Conservation (phyloP, 2,113 vertebrate genomes). For the Xiphorhynchus elegans region DNA sequence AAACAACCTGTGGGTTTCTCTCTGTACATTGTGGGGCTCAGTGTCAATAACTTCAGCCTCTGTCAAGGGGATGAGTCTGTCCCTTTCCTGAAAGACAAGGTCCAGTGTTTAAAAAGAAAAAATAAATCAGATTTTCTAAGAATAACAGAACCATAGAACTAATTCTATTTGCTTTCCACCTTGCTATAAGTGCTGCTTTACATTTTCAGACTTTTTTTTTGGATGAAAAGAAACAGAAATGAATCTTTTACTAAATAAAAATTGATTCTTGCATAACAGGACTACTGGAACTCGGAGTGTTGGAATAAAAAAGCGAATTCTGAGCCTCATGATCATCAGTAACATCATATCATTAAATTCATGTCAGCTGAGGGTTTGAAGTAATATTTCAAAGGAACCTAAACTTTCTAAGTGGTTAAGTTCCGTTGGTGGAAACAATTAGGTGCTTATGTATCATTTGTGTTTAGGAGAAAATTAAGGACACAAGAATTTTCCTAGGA, state of each 20-base stretch:
- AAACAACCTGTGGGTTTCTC: background rate
- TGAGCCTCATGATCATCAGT: background rate
- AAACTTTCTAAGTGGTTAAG: background rate
- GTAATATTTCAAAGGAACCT: background rate
- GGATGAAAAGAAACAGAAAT: background rate
- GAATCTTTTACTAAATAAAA: slow-evolving; percentile 20
- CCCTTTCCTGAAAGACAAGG: background rate
- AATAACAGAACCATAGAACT: background rate
- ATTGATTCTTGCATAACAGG: background rate
- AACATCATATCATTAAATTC: background rate
- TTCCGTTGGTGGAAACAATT: background rate
- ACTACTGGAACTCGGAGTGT: background rate
- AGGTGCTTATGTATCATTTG: background rate
- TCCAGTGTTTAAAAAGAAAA: background rate
- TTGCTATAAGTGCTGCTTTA: background rate
- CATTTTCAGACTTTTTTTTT: background rate
- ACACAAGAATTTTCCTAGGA: background rate
- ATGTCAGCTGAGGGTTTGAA: background rate
- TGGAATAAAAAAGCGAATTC: background rate
- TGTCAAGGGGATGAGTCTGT: background rate
- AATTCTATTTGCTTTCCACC: background rate
- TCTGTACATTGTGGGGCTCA: background rate
- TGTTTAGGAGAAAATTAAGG: background rate
- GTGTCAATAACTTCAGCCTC: background rate
- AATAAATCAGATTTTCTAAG: background rate